These are phyloP conservation scores for Cygnus buccinator DNA, from an alignment of 2,113 vertebrate species.

Conservation along the genomic window DNA sequence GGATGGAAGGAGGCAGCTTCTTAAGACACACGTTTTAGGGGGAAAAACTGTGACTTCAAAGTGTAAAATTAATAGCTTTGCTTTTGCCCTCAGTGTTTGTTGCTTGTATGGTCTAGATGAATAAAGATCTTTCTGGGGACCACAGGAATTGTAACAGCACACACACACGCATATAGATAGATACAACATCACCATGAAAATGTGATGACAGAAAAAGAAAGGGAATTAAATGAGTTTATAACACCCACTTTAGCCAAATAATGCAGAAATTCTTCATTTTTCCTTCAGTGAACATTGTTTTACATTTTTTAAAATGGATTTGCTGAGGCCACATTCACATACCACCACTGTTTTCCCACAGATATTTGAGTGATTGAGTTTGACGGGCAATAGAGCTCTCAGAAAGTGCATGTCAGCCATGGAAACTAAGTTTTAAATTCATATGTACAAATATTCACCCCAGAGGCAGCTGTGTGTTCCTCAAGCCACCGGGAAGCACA, in stretches of 20 bases:
- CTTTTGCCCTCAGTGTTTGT: neutral
- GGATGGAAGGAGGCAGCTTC: neutral
- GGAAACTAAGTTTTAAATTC: conserved; percentile 22
- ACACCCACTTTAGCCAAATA: conserved; percentile 13
- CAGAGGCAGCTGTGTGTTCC: conserved; percentile 8
- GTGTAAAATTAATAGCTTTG: neutral
- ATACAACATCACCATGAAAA: neutral
- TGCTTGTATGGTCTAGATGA: neutral
- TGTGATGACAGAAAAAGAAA: neutral
- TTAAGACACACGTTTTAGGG: neutral
- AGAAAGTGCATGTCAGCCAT: conserved; percentile 21
- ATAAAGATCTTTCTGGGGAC: neutral
- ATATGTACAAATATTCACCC: neutral
- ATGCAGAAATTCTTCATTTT: conserved; percentile 26
- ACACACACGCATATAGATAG: neutral
- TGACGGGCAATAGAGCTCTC: conserved; percentile 40
- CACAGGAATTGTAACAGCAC: neutral
- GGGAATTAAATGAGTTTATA: neutral
- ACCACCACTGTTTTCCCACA: conserved; percentile 46
- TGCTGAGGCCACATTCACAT: conserved; percentile 17
- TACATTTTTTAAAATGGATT: neutral
- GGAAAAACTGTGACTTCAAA: neutral
- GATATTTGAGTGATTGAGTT: conserved; percentile 39
- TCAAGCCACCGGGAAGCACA: neutral
- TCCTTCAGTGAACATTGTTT: neutral